Percentiles rank a stretch among this genome's conserved stretches.
Conservation (phyloP, 2,888 invertebrate species). For the Elmis aenea region DNA sequence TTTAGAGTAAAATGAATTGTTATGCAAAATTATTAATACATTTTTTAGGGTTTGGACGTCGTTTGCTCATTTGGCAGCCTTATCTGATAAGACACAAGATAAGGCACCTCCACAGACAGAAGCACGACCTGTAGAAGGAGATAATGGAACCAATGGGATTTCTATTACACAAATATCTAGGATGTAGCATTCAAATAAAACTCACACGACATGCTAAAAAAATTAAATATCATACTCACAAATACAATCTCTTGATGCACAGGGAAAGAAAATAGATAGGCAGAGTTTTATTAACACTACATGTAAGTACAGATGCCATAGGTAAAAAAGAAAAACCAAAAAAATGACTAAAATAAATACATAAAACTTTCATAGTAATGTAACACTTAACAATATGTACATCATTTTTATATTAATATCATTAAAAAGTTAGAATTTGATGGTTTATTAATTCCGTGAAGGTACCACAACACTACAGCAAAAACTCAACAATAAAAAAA, state of each 20-base stretch:
- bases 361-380: neutral
- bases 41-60: constrained; percentile 3
- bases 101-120: neutral
- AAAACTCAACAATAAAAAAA: neutral
- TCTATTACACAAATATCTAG: too few species aligned
- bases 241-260: neutral
- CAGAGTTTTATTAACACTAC: neutral
- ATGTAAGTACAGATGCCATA: neutral
- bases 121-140: too few species aligned
- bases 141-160: neutral
- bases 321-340: neutral
- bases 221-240: too few species aligned
- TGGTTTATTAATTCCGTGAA: neutral
- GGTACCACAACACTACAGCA: neutral
- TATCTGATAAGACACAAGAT: neutral
- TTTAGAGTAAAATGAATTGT: too few species aligned
- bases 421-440: neutral
- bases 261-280: neutral
- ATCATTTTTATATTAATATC: neutral
- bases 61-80: neutral
- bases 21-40: too few species aligned
- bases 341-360: neutral
- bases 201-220: too few species aligned
- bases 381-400: neutral
- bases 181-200: too few species aligned